phyloP scores from a whole-genome alignment of 2,797 vertebrate genomes.

The Austrolebias charrua region DNA sequence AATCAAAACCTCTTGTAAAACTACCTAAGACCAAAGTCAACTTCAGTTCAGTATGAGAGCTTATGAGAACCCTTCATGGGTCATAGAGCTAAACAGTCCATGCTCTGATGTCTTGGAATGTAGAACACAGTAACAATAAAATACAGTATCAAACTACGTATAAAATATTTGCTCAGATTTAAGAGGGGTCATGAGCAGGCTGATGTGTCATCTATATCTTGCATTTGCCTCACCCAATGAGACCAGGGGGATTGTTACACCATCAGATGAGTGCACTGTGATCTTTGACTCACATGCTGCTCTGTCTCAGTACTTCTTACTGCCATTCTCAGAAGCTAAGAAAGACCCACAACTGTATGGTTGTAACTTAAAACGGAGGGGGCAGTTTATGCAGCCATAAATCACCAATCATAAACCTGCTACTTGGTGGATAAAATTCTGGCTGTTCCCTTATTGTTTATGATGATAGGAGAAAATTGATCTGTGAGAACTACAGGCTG shows the following conservation, averaged over 20 bases:
- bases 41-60: constrained; percentile 31
- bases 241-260: constrained; percentile 63
- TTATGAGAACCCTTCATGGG: constrained; percentile 44
- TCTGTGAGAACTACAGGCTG: constrained; percentile 42
- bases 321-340: constrained; percentile 48
- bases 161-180: constrained; percentile 68
- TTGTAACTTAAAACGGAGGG: constrained; percentile 72
- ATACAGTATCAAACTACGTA: constrained; percentile 72
- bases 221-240: constrained; percentile 47
- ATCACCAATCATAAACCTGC: constrained; percentile 78
- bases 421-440: constrained; percentile 71
- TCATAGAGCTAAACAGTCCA: constrained; percentile 53
- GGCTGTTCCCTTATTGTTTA: constrained; percentile 40
- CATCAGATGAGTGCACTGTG: constrained; percentile 57
- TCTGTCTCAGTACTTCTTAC: constrained; percentile 36
- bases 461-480: constrained; percentile 57
- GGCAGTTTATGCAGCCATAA: constrained; percentile 73
- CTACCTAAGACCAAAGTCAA: constrained; percentile 23
- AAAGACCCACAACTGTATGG: constrained; percentile 50
- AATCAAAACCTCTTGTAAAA: constrained; percentile 59
- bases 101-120: constrained; percentile 72
- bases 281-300: constrained; percentile 60
- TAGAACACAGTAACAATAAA: constrained; percentile 72
- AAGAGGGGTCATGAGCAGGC: constrained; percentile 67
- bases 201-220: constrained; percentile 55